Evolutionary conservation across 1,140 invertebrate genomes (phyloP).

Genomic region (Dendroctonus ponderosae): DNA sequence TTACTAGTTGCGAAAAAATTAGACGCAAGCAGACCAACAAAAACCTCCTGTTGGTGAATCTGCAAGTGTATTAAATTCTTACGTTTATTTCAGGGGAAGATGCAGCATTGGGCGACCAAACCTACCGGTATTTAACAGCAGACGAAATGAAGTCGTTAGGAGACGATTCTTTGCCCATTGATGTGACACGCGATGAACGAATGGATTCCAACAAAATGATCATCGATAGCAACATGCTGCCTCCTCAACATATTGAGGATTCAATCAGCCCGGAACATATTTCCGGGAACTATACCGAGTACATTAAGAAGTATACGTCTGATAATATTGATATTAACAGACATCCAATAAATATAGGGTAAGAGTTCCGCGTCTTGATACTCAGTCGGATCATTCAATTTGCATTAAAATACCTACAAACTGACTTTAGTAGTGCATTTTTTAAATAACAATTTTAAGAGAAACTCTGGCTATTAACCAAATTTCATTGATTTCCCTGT

Average conservation of each 20-base stretch:
- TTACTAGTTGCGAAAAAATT: no score
- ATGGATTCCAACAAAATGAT: slow-evolving; percentile 62
- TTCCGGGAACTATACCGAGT: slow-evolving; percentile 60
- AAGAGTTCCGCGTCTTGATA: slow-evolving; percentile 46
- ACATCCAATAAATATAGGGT: slow-evolving; percentile 74
- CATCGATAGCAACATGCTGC: slow-evolving; percentile 49
- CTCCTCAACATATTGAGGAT: slow-evolving; percentile 61
- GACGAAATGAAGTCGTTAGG: slow-evolving; percentile 94
- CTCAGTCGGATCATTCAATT: no score
- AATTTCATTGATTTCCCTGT: no score
- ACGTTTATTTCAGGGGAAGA: slow-evolving; percentile 71
- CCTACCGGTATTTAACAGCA: slow-evolving; percentile 86
- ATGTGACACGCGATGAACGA: slow-evolving; percentile 85
- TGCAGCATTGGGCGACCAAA: slow-evolving; percentile 83
- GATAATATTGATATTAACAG: slow-evolving; percentile 72
- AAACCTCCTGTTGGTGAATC: no score
- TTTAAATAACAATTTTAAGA: no score
- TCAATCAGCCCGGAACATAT: slow-evolving; percentile 63
- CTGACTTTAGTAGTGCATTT: no score
- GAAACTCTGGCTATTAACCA: no score
- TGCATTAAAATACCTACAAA: no score
- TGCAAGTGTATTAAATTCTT: neutral
- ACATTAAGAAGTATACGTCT: slow-evolving; percentile 51
- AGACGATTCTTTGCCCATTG: slow-evolving; percentile 89
- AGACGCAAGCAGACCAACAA: no score